These are phyloP conservation scores for Pseudotriccus pelzelni DNA, from an alignment of 2,797 vertebrate species.

Conservation along the genomic window DNA sequence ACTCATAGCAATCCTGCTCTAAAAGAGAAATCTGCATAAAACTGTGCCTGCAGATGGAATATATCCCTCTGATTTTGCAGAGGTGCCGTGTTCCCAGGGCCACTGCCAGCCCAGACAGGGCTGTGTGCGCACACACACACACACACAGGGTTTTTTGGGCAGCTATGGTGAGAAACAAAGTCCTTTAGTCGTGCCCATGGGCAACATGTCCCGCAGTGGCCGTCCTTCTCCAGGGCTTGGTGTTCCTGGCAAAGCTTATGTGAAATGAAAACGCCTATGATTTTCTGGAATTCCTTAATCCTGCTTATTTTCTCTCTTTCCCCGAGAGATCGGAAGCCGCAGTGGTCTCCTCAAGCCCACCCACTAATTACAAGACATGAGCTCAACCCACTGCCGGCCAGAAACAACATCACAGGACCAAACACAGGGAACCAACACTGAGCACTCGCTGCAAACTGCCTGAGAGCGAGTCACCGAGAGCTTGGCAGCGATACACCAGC, in stretches of 20 bases:
- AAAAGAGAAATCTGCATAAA: neutral
- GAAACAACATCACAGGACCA: slow-evolving; percentile 43
- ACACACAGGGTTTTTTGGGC: neutral
- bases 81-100: neutral
- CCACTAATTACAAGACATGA: slow-evolving; percentile 61
- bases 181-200: neutral
- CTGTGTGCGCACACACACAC: neutral
- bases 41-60: neutral
- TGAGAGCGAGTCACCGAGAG: neutral
- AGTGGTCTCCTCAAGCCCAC: slow-evolving; percentile 53
- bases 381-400: slow-evolving; percentile 37
- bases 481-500: neutral
- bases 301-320: slow-evolving; percentile 66
- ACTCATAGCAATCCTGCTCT: neutral
- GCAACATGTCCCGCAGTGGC: neutral
- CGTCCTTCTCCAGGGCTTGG: neutral
- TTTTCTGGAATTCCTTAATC: slow-evolving; percentile 66
- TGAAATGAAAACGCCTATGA: slow-evolving; percentile 29
- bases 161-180: neutral
- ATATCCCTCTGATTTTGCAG: neutral
- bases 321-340: slow-evolving; percentile 39
- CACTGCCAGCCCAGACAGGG: neutral
- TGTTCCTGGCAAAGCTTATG: slow-evolving; percentile 27
- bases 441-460: neutral
- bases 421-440: neutral